Percentiles rank a stretch among this genome's conserved stretches.
Conservation (phyloP, 2,113 vertebrate species). For the Brienomyrus longianalis region DNA sequence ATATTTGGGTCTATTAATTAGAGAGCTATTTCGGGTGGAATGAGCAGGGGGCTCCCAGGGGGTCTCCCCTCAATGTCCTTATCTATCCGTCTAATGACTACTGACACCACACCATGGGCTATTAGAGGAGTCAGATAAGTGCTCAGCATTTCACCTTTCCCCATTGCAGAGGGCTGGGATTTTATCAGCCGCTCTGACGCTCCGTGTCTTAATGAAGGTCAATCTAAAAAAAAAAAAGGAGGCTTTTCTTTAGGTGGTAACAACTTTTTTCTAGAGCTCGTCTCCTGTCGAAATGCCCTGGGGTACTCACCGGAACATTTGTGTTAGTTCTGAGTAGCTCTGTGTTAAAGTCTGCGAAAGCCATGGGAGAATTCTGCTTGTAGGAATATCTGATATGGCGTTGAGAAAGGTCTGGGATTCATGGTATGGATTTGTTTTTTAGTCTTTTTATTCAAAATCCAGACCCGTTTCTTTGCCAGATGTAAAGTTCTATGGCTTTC, state of each 20-base stretch:
- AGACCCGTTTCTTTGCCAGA: background rate
- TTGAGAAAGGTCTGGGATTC: background rate
- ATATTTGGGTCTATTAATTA: slow-evolving; percentile 61
- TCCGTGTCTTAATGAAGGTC: slow-evolving; percentile 36
- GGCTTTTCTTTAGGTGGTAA: slow-evolving; percentile 23
- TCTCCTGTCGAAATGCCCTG: background rate
- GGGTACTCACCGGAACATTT: background rate
- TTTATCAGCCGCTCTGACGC: slow-evolving; percentile 38
- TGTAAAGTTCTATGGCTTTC: background rate
- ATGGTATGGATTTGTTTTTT: background rate
- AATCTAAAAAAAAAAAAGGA: slow-evolving; percentile 24
- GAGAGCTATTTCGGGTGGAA: slow-evolving; percentile 52
- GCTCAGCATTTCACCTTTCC: background rate
- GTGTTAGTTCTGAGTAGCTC: background rate
- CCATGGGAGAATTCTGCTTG: background rate
- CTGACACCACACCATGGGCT: slow-evolving; percentile 31
- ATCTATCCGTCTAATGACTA: slow-evolving; percentile 42
- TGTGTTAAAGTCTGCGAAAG: background rate
- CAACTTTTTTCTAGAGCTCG: background rate
- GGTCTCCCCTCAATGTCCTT: slow-evolving; percentile 39
- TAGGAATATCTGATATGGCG: background rate
- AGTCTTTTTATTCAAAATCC: background rate
- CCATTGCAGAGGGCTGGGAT: slow-evolving; percentile 26
- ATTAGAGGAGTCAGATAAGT: slow-evolving; percentile 35
- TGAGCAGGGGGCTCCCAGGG: slow-evolving; percentile 39